These are phyloP conservation scores for Onychorhynchus coronatus DNA, from an alignment of 2,113 vertebrate genomes.

Conservation along the genomic window DNA sequence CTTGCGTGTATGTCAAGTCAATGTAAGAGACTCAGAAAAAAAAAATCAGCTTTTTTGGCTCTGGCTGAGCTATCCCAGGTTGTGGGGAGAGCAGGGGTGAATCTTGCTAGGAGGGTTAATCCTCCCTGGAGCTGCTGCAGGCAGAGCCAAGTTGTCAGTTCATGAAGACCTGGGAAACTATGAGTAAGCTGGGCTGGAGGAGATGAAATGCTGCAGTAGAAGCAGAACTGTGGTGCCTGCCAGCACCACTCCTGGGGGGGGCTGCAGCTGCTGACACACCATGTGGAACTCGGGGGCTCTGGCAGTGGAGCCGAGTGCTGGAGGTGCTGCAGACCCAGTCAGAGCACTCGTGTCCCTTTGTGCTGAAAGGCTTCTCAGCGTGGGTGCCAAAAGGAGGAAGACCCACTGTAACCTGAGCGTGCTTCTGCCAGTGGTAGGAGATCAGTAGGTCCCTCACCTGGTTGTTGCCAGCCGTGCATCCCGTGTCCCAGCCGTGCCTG, in stretches of 20 bases:
- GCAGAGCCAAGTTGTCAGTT: background rate
- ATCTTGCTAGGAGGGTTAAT: background rate
- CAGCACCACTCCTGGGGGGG: background rate
- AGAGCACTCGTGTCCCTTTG: fast-evolving
- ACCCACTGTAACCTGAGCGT: fast-evolving
- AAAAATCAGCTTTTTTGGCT: background rate
- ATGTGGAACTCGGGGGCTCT: fast-evolving
- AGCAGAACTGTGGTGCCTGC: background rate
- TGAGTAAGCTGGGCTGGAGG: background rate
- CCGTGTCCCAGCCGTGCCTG: background rate
- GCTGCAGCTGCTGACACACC: fast-evolving
- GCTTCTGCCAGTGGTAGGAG: background rate
- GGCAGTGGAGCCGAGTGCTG: fast-evolving
- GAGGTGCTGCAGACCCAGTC: background rate
- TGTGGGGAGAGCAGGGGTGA: background rate
- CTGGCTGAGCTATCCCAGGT: background rate
- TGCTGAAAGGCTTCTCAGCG: fast-evolving
- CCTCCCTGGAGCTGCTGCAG: background rate
- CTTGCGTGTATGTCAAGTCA: background rate
- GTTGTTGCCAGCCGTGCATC: background rate
- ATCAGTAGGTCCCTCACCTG: background rate
- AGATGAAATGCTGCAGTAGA: background rate
- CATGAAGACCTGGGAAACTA: background rate
- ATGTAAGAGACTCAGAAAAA: background rate
- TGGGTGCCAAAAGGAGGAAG: background rate